phyloP scores from a whole-genome alignment of 2,797 vertebrate species.

The Mallotus villosus region DNA sequence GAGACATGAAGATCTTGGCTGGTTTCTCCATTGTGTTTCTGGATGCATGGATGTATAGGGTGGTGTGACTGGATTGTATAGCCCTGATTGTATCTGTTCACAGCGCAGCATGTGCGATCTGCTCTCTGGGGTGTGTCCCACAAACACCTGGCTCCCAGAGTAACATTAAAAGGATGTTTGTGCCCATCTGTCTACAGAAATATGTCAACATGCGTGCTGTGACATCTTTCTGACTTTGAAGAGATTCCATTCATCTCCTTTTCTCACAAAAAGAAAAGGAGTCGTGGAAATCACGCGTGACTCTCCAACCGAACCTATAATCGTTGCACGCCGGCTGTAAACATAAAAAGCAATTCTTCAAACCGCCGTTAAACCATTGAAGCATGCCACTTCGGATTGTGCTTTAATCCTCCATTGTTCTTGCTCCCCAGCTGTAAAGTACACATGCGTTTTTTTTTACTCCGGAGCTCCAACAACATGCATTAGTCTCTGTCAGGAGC shows the following conservation, averaged over 20 bases:
- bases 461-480: conserved; percentile 13
- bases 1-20: no score
- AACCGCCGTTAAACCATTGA: no score
- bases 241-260: no score
- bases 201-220: conserved; percentile 1
- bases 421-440: conserved; percentile 4
- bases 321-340: no score
- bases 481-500: conserved; percentile 42
- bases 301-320: no score
- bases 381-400: no score
- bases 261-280: no score
- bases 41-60: conserved; percentile 21
- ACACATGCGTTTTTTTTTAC: neutral
- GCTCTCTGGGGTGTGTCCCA: conserved; percentile 45
- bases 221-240: no score
- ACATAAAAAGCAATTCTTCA: no score
- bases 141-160: conserved; percentile 38
- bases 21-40: conserved; percentile 39
- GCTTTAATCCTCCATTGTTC: neutral
- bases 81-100: conserved; percentile 35
- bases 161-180: conserved; percentile 23
- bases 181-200: conserved; percentile 28
- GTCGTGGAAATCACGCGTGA: no score
- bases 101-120: conserved; percentile 18
- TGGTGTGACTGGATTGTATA: conserved; percentile 34